phyloP scores from a whole-genome alignment of 1,140 invertebrate genomes.

The Drosophila parabipectinata region DNA sequence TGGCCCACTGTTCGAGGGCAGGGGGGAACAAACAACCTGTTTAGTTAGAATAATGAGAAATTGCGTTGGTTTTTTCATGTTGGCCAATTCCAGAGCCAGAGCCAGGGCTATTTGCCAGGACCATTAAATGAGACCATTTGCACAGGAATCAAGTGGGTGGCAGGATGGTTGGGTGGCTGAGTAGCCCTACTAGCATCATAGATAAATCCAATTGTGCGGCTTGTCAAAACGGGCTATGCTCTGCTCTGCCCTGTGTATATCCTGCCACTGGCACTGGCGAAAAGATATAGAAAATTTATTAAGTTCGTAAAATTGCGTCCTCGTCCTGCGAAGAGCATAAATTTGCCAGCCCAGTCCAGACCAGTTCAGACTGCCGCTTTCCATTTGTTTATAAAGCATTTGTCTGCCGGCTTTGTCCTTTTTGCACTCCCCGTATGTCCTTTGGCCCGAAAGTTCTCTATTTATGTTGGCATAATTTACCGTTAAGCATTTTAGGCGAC shows the following conservation, averaged over 20 bases:
- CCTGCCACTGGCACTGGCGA: constrained; percentile 32
- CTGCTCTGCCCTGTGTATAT: constrained; percentile 3
- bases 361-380: constrained; percentile 17
- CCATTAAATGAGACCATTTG: constrained; percentile 72
- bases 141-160: constrained; percentile 27
- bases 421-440: not conserved
- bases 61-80: constrained; percentile 45
- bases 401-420: constrained; percentile 22
- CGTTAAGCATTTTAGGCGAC: constrained; percentile 78
- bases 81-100: not conserved
- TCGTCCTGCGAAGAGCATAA: constrained; percentile 53
- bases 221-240: constrained; percentile 61
- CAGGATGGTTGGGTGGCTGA: not conserved
- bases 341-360: constrained; percentile 35
- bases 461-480: constrained; percentile 78
- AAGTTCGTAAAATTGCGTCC: constrained; percentile 74
- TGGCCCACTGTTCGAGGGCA: constrained; percentile 40
- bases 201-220: constrained; percentile 76
- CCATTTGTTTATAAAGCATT: constrained; percentile 71
- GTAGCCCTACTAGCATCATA: constrained; percentile 46
- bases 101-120: constrained; percentile 45
- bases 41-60: constrained; percentile 79
- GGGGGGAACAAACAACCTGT: constrained; percentile 51
- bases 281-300: constrained; percentile 82
- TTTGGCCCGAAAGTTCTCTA: constrained; percentile 28